A percentile compares a stretch with the other conserved stretches of the same genome.
These are phyloP conservation scores for Xylota segnis DNA, from an alignment of 2,888 invertebrate genomes.

Conservation along the genomic window DNA sequence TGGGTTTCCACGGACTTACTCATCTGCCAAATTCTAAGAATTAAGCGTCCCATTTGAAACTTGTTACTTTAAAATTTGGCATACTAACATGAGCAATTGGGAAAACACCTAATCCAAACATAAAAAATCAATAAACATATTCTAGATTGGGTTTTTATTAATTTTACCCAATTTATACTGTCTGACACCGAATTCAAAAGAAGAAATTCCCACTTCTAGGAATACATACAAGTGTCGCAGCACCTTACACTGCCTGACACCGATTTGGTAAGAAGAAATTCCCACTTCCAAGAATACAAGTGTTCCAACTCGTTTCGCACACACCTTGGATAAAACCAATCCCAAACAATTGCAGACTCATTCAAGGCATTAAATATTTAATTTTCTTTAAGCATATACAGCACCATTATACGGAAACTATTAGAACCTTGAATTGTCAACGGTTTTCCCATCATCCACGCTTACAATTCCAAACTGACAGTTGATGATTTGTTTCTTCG, in stretches of 20 bases:
- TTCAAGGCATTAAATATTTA: slow-evolving; percentile 7
- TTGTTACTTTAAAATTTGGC: neutral
- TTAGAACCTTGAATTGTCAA: neutral
- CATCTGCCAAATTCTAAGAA: no score
- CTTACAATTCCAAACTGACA: slow-evolving; percentile 8
- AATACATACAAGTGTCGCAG: no score
- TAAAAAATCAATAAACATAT: neutral
- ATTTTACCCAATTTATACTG: neutral
- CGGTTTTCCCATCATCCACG: slow-evolving; percentile 9
- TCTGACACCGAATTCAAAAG: no score
- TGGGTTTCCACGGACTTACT: no score
- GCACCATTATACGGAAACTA: neutral
- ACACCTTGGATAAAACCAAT: slow-evolving; percentile 15
- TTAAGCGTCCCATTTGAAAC: no score
- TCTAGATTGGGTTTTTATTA: neutral
- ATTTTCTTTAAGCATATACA: slow-evolving; percentile 7
- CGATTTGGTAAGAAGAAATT: neutral
- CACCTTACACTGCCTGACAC: no score
- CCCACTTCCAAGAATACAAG: slow-evolving; percentile 3
- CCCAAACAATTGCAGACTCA: neutral
- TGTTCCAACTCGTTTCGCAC: neutral
- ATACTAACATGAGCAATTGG: neutral
- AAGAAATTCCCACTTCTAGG: neutral
- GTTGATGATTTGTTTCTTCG: slow-evolving; percentile 2
- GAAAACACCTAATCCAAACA: neutral